These are phyloP conservation scores for Pao palembangensis DNA, from an alignment of 2,113 vertebrate genomes.

Conservation along the genomic window DNA sequence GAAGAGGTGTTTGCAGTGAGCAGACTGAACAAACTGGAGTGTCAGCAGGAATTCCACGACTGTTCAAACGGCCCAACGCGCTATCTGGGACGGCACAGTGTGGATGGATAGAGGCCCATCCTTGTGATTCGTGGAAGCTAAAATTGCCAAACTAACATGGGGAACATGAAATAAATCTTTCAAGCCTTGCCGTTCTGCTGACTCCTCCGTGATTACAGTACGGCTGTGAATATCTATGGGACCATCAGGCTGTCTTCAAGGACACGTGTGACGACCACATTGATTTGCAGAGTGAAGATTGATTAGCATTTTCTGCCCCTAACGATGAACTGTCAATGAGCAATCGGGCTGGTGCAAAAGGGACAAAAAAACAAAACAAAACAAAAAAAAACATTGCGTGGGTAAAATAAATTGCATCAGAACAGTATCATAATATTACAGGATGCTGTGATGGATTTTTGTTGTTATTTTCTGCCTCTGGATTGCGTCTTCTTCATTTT, in stretches of 20 bases:
- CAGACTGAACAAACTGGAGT: constrained; percentile 61
- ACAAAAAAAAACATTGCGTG: neutral
- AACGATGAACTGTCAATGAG: constrained; percentile 45
- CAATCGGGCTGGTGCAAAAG: constrained; percentile 14
- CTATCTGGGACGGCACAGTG: constrained; percentile 33
- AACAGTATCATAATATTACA: neutral
- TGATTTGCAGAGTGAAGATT: constrained; percentile 11
- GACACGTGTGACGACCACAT: constrained; percentile 7
- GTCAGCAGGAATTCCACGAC: constrained; percentile 69
- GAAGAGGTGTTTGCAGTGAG: constrained; percentile 61
- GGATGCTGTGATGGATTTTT: constrained; percentile 37
- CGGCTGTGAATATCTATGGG: neutral
- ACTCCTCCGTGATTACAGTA: neutral
- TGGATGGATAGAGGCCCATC: constrained; percentile 11
- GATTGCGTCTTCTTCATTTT: constrained; percentile 29
- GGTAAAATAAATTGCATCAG: constrained; percentile 1
- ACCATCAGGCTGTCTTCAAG: constrained; percentile 16
- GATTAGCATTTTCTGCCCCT: constrained; percentile 35
- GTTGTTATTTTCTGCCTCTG: constrained; percentile 11
- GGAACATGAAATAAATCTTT: constrained; percentile 32
- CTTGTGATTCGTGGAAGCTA: constrained; percentile 22
- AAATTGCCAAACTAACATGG: constrained; percentile 12
- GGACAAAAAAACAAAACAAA: constrained; percentile 4
- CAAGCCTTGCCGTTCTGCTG: neutral
- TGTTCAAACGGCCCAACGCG: constrained; percentile 50